phyloP scores from a whole-genome alignment of 2,797 vertebrate species.

The Alfaro cultratus region DNA sequence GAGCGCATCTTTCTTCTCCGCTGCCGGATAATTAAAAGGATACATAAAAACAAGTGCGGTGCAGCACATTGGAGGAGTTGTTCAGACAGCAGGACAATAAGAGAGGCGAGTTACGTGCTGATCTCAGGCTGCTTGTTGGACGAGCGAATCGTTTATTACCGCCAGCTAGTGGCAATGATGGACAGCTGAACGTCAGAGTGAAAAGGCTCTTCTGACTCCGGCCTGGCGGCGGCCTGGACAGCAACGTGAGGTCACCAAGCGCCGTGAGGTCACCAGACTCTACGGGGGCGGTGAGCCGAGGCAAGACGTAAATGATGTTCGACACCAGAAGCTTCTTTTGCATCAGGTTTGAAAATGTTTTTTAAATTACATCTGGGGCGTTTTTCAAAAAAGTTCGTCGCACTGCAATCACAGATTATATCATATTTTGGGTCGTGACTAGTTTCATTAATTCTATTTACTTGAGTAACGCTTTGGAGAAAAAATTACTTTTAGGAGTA shows the following conservation, averaged over 20 bases:
- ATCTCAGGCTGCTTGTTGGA: constrained; percentile 11
- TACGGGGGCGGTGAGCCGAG: not conserved
- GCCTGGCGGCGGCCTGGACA: constrained; percentile 18
- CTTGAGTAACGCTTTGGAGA: too few species aligned
- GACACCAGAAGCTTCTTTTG: not conserved
- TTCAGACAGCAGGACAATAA: constrained; percentile 16
- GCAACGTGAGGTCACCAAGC: too few species aligned
- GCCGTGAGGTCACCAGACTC: constrained; percentile 24
- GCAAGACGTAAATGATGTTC: constrained; percentile 11
- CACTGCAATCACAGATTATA: not conserved
- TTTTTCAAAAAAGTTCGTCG: not conserved
- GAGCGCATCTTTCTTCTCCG: constrained; percentile 15
- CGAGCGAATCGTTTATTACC: constrained; percentile 1
- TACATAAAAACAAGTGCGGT: constrained; percentile 6
- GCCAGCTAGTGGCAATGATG: constrained; percentile 12
- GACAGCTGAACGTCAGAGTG: constrained; percentile 24
- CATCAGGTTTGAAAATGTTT: not conserved
- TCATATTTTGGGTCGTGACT: not conserved
- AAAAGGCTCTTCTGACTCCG: constrained; percentile 26
- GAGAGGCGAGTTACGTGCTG: not conserved
- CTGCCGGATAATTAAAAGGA: constrained; percentile 20
- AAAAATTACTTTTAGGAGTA: too few species aligned
- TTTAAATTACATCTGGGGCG: not conserved
- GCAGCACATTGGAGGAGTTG: not conserved
- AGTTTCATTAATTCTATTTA: too few species aligned